Conservation (phyloP, 2,797 vertebrate genomes). For the Leucoraja ocellata region DNA sequence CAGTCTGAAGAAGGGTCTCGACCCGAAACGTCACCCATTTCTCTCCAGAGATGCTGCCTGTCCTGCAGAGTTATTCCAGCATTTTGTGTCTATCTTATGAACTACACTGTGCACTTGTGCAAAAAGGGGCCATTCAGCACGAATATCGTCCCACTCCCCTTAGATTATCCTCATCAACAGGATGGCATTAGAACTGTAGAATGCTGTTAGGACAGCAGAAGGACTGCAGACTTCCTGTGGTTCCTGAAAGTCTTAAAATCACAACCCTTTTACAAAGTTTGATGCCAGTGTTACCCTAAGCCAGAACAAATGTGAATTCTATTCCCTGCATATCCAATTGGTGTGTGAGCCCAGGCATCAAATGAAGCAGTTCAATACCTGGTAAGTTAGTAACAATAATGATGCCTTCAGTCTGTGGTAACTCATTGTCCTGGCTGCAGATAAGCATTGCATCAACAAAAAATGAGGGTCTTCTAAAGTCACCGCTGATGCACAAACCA, state of each 20-base stretch:
- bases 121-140: not conserved
- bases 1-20: too few species aligned
- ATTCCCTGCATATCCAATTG: not conserved
- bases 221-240: not conserved
- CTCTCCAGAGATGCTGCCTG: too few species aligned
- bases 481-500: not conserved
- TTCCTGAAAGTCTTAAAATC: not conserved
- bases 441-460: not conserved
- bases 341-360: not conserved
- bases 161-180: not conserved
- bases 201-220: not conserved
- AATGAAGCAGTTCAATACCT: not conserved
- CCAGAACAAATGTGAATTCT: not conserved
- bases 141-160: not conserved
- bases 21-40: too few species aligned
- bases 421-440: not conserved
- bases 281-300: not conserved
- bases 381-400: not conserved
- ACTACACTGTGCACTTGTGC: not conserved
- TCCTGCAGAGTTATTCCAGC: too few species aligned
- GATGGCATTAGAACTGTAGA: not conserved
- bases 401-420: not conserved
- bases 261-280: not conserved
- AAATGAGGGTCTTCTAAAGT: not conserved
- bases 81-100: not conserved